Evolutionary conservation across 2,888 invertebrate species (phyloP).

Genomic region (Drosophila algonquin): DNA sequence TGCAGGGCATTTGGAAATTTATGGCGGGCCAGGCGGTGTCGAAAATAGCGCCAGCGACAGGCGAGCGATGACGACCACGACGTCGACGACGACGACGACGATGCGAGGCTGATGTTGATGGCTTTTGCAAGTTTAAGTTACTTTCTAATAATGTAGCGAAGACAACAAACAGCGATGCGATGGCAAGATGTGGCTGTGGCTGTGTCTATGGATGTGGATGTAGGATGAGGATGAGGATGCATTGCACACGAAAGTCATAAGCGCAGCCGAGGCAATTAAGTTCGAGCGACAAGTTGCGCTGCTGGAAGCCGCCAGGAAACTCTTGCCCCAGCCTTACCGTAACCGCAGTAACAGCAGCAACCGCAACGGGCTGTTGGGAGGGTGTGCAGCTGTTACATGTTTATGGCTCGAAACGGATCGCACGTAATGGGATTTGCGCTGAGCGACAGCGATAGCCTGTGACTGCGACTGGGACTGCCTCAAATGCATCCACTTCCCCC

Average conservation of each 20-base stretch:
- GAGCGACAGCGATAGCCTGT: constrained; percentile 76
- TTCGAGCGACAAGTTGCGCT: constrained; percentile 79
- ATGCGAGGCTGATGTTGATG: constrained; percentile 65
- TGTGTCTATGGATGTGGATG: constrained; percentile 23
- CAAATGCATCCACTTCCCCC: constrained; percentile 18
- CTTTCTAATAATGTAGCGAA: constrained; percentile 71
- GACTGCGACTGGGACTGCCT: constrained; percentile 45
- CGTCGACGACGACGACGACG: constrained; percentile 40
- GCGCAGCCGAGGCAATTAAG: constrained; percentile 78
- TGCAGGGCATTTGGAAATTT: constrained; percentile 75
- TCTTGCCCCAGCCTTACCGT: background rate
- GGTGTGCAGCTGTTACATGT: constrained; percentile 74
- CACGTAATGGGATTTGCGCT: constrained; percentile 79
- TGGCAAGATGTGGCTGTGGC: constrained; percentile 41
- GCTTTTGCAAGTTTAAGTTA: constrained; percentile 61
- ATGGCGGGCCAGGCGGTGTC: constrained; percentile 76
- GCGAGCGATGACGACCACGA: constrained; percentile 47
- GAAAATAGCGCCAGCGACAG: constrained; percentile 75
- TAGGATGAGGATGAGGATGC: constrained; percentile 57
- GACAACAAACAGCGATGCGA: constrained; percentile 24
- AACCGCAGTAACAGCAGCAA: background rate
- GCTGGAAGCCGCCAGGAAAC: constrained; percentile 77
- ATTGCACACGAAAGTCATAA: constrained; percentile 80
- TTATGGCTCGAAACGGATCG: constrained; percentile 80
- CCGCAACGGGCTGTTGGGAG: constrained; percentile 16